Base-by-base conservation (phyloP, 2,888 invertebrate genomes). In the Heterodera filipjevi region DNA sequence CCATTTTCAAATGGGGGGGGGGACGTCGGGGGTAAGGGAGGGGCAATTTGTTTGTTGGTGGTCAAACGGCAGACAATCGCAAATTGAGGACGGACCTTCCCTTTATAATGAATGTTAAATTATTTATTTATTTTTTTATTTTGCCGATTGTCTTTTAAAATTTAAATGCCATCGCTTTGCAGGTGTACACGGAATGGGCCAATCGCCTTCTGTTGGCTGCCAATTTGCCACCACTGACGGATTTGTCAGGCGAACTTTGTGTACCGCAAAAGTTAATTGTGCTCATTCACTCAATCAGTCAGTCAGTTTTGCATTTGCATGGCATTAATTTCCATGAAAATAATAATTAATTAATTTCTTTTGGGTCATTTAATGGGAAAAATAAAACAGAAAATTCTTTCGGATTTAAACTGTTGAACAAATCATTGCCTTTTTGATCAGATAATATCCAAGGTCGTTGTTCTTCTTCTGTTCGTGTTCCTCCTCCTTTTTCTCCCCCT, bases 171-270 rank as follows among this genome's bases (percentile, higher is more conserved):
- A 12, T 39, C 39, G 8, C 12, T 39, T 39, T 12, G 39, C 84
- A 87, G 87, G 83, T 87, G 76, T 87, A 87, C 82, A 87, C 87
- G 19, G 85, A 86, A 71, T 87, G 86, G 86, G 85, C 85, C 66
- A 87, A 87, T 71, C 84, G 84, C 39, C 84, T 85, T 70, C 82
- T 87, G 64, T 72, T 82, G 49, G 84, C 84, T 76, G 81, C 81
- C 33, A 76, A 78, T 59, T 77, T 79, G 39, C 74, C 78, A 27
- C 84, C 84, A 39, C 84, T 87, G 70, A 81, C 80, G n/a, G 86
- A 87, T 78, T 81, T 87, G 53, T 82, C 85, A 27, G 81, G 82
- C 73, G 87, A 87, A 53, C 81, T 87, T 66, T 80, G 86, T 64
- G 83, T 86, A 78, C 86, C 85, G 66, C 84, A 83, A 33, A 80